Evolutionary conservation across 2,797 vertebrate genomes (phyloP), one percentile per base, ranked within the genome.

Genomic region (Podarcis lilfordi): DNA sequence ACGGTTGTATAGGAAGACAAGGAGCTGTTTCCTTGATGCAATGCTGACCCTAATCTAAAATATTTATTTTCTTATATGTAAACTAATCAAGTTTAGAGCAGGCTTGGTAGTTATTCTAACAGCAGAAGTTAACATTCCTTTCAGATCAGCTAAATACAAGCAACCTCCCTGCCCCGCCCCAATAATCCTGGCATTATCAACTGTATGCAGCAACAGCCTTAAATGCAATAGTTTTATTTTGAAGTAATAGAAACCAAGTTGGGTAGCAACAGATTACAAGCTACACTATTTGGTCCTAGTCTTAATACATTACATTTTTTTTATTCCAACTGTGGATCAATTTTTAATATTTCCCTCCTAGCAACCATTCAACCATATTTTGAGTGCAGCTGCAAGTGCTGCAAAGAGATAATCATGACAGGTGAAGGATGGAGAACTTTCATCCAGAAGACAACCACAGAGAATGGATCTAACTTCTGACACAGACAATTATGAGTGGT

Each of bases 361-460:
- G 59, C 40, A n/a, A 68, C 78, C 80, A n/a, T 11, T 90, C 74
- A 35, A 7, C 45, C 55, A 21, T 25, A 66, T 61, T 84, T 82
- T 45, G 69, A 90, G 50, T 35, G 21, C 45, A 89, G 43, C 29
- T 84, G 74, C 19, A 88, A 90, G 59, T 11, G 2, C 87, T 75
- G 37, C n/a, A 89, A 82, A 83, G 29, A 84, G 71, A 82, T 32
- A 84, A 55, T 72, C 91, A 32, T 88, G 68, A 86, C 82, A 91
- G 43, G 85, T 29, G n/a, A 91, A 92, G 82, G 93, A 74, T 4
- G 15, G 72, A 89, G 25, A 92, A 84, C 32, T 91, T 86, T 69
- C 50, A 87, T 86, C 84, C 1, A 85, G 5, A 25, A 69, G 86
- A 55, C 29, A 89, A 13, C 83, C 88, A 81, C 21, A 92, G 82